phyloP scores from a whole-genome alignment of 1,140 invertebrate genomes.

The Paralvinella palmiformis region DNA sequence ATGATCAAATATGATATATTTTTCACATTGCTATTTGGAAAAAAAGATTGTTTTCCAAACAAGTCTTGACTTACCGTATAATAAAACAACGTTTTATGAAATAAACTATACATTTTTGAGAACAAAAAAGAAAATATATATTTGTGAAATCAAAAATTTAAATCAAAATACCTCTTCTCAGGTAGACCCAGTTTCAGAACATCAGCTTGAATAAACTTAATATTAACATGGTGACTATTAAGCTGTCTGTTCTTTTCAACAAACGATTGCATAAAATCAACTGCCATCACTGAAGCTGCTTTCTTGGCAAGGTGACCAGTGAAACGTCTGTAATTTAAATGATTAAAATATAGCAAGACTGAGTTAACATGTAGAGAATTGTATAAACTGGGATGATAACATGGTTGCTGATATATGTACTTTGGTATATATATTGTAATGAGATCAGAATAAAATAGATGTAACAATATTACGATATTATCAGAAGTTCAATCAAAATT shows the following conservation, averaged over 20 bases:
- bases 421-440: too few relatives aligned
- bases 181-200: constrained; percentile 53
- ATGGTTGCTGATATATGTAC: too few relatives aligned
- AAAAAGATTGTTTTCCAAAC: too few relatives aligned
- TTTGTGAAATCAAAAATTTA: constrained; percentile 10
- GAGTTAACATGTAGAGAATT: too few relatives aligned
- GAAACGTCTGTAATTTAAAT: constrained; percentile 54
- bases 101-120: too few relatives aligned
- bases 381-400: too few relatives aligned
- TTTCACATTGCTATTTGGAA: too few relatives aligned
- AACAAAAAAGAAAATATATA: constrained; percentile 56
- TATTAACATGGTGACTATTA: constrained; percentile 51
- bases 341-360: too few relatives aligned
- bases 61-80: too few relatives aligned
- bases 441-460: too few relatives aligned
- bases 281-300: constrained; percentile 53
- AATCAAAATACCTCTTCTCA: constrained; percentile 34
- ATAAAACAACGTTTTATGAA: too few relatives aligned
- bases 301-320: constrained; percentile 52
- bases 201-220: constrained; percentile 54
- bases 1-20: too few relatives aligned
- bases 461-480: background rate
- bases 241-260: constrained; percentile 52
- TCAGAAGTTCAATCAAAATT: background rate
- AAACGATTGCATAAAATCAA: constrained; percentile 59